A percentile compares a stretch with the other conserved stretches of the same genome.
These are phyloP conservation scores for Cephus runcator DNA, from an alignment of 2,888 invertebrate genomes.

Conservation along the genomic window DNA sequence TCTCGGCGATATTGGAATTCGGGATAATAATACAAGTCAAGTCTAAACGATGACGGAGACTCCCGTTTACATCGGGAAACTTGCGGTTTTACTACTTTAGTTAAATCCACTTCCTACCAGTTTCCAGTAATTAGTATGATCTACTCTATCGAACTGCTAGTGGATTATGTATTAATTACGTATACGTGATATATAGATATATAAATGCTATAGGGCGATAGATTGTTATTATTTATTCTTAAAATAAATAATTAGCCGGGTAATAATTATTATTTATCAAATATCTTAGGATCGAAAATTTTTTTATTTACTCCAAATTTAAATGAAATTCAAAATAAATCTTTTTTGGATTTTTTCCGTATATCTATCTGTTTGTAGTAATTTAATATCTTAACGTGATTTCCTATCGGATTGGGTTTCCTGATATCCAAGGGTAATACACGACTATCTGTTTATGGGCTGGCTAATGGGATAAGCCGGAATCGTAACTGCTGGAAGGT, in stretches of 20 bases:
- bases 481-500: conserved; percentile 30
- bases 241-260: neutral
- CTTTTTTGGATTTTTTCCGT: neutral
- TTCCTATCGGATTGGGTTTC: conserved; percentile 54
- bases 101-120: neutral
- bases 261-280: neutral
- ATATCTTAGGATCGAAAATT: accelerated
- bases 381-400: conserved; percentile 54
- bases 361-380: conserved; percentile 13
- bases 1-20: neutral
- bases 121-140: neutral
- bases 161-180: neutral
- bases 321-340: no score
- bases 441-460: conserved; percentile 59
- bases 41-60: neutral
- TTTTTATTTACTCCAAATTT: no score
- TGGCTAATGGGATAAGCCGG: conserved; percentile 43
- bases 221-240: neutral
- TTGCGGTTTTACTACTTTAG: neutral
- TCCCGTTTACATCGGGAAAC: neutral
- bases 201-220: neutral
- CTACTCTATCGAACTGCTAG: neutral
- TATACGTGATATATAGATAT: neutral
- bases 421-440: conserved; percentile 50
- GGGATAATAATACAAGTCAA: neutral